Evolutionary conservation across 2,888 invertebrate species (phyloP), one percentile per base, ranked within the genome.

Genomic region (Smittia sp.): DNA sequence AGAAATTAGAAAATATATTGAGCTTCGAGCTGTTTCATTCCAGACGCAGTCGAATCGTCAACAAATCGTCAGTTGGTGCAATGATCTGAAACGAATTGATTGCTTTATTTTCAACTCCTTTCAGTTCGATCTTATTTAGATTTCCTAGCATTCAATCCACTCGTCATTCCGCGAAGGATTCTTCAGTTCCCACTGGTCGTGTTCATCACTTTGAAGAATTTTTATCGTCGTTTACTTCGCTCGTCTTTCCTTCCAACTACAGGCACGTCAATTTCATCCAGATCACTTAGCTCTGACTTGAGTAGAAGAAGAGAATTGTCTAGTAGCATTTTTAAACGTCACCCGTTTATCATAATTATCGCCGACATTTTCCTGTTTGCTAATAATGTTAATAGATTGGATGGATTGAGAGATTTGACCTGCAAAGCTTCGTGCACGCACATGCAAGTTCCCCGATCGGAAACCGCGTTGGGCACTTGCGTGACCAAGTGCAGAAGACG

Each of bases 321-420:
- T 58, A 58, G 58, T 58, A 58, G 58, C 58, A 58, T 58, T 58
- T 58, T 58, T 54, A 69, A 69, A 69, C 69, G 22, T 69, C 52
- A n/a, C n/a, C 54, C 54, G 69, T 69, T 69, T 69, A 69, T 69
- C 69, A 69, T 69, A 69, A 69, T 69, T 69, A 69, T 69, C 69
- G 41, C 54, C 69, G 52, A 54, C 54, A 69, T 69, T 69, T 69
- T 69, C 69, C 69, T 69, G 52, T 52, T 69, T 69, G 69, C 54
- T 69, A 69, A 69, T 69, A 41, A 24, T 54, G 52, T 69, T 69
- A 69, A 69, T 69, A 52, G 69, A 69, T 58, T 46, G 52, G 18
- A 15, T 18, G 52, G n/a, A 11, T 68, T 22, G 69, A 54, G 52
- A 69, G 46, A 54, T 58, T 58, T 58, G 20, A 58, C 58, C 58